Percentiles rank a stretch among this genome's conserved stretches.
Conservation (phyloP, 2,888 invertebrate genomes). For the Drosophila neotestacea region DNA sequence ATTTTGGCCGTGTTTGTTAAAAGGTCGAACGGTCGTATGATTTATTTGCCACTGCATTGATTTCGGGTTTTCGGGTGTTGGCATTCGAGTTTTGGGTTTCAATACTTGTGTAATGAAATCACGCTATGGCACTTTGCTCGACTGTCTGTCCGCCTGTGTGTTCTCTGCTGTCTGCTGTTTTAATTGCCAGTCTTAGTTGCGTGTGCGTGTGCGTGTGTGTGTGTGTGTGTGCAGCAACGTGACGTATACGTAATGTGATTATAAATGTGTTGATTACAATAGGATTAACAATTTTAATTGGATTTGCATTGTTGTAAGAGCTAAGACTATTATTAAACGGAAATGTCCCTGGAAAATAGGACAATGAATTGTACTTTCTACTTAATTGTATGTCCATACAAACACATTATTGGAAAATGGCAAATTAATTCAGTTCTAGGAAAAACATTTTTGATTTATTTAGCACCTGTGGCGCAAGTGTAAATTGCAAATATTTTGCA, state of each 20-base stretch:
- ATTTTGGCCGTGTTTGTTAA: conserved; percentile 67
- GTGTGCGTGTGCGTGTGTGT: conserved; percentile 27
- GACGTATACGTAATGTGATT: conserved; percentile 70
- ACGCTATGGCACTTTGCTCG: conserved; percentile 36
- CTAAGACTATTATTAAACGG: conserved; percentile 1
- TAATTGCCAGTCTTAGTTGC: conserved; percentile 46
- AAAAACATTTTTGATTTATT: not conserved
- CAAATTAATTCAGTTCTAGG: not conserved
- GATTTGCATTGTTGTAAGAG: conserved; percentile 38
- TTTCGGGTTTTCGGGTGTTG: conserved; percentile 49
- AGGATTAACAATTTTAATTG: conserved; percentile 69
- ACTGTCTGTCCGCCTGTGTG: conserved; percentile 1
- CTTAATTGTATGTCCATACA: not conserved
- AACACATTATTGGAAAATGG: not conserved
- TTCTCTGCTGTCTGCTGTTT: conserved; percentile 25
- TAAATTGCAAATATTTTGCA: conserved; percentile 47
- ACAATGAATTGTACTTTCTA: not conserved
- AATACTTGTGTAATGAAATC: conserved; percentile 55
- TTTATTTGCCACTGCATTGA: conserved; percentile 75
- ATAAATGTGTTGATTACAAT: conserved; percentile 59
- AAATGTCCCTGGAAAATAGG: not conserved
- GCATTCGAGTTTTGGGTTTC: conserved; percentile 20
- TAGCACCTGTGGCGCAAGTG: conserved; percentile 3
- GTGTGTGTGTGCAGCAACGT: conserved; percentile 34
- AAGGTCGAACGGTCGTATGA: conserved; percentile 67